A percentile compares a stretch with the other conserved stretches of the same genome.
Conservation (phyloP, 2,888 invertebrate species). For the Glaucopsyche alexis region DNA sequence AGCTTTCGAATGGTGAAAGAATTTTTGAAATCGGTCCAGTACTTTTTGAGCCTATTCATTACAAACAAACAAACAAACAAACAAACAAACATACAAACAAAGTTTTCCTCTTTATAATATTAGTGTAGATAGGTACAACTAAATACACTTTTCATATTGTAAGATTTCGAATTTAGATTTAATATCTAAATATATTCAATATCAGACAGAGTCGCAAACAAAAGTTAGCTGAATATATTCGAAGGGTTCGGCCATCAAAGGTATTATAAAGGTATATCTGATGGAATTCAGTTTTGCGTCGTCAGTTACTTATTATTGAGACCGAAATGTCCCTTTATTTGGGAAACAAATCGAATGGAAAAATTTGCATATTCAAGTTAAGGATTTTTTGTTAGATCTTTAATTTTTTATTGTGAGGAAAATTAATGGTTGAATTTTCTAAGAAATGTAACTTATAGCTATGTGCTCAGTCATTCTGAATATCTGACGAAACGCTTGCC, state of each 20-base stretch:
- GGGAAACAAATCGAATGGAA: conserved; percentile 17
- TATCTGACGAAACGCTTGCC: too few relatives aligned
- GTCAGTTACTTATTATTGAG: conserved; percentile 31
- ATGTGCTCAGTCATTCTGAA: too few relatives aligned
- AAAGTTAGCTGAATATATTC: conserved; percentile 2
- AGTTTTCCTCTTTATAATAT: too few relatives aligned
- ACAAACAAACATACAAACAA: too few relatives aligned
- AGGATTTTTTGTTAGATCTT: not conserved
- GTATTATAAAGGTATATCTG: conserved; percentile 34
- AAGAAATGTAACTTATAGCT: not conserved
- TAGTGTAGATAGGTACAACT: too few relatives aligned
- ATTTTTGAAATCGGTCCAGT: too few relatives aligned
- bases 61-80: too few relatives aligned
- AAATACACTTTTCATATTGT: too few relatives aligned
- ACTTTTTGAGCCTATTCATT: too few relatives aligned
- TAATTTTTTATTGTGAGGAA: not conserved
- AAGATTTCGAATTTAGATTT: too few relatives aligned
- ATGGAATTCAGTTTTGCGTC: conserved; percentile 21
- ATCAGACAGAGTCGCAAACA: not conserved
- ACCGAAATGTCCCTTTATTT: conserved; percentile 28
- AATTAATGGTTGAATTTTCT: not conserved
- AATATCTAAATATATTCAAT: too few relatives aligned
- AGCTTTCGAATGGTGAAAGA: too few relatives aligned
- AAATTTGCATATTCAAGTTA: conserved; percentile 11
- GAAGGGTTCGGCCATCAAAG: conserved; percentile 26